A percentile compares a stretch with the other conserved stretches of the same genome.
Conservation (phyloP, 53 echinoderm and acorn worm genomes). For the Astropecten irregularis region DNA sequence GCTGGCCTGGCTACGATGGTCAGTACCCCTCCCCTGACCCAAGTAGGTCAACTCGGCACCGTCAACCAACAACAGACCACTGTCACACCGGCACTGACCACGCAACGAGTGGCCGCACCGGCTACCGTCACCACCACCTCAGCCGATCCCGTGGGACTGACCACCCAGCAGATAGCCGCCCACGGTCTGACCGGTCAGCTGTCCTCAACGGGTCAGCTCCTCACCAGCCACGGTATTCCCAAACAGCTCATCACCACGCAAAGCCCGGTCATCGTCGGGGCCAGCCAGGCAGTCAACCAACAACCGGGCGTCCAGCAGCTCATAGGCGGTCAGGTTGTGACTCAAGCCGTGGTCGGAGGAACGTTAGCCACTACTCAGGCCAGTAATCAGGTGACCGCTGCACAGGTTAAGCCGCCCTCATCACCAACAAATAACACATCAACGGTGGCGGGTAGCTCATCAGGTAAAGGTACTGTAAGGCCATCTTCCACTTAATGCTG, state of each 20-base stretch:
- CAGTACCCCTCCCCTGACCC: conserved; percentile 55
- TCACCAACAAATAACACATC: conserved; percentile 61
- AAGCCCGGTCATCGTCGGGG: conserved; percentile 51
- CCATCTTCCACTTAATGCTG: conserved; percentile 57
- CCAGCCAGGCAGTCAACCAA: conserved; percentile 42
- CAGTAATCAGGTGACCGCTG: conserved; percentile 39
- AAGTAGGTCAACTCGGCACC: conserved; percentile 24
- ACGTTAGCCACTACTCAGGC: conserved; percentile 54
- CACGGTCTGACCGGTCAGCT: conserved; percentile 51
- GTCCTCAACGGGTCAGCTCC: conserved; percentile 27
- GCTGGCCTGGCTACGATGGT: conserved; percentile 60
- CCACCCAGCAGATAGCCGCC: not conserved
- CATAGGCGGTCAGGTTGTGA: conserved; percentile 62
- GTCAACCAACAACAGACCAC: conserved; percentile 60
- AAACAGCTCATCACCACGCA: conserved; percentile 53
- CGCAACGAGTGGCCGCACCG: conserved; percentile 29
- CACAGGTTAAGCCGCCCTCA: conserved; percentile 57
- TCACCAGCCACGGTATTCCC: conserved; percentile 39
- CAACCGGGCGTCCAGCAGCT: conserved; percentile 56
- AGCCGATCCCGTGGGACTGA: not conserved
- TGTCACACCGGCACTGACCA: conserved; percentile 49
- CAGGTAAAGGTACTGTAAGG: conserved; percentile 82
- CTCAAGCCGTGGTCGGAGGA: conserved; percentile 62
- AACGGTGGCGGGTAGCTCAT: conserved; percentile 63
- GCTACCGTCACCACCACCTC: conserved; percentile 35